phyloP scores from a whole-genome alignment of 2,888 invertebrate genomes.

The Tinea semifulvella region DNA sequence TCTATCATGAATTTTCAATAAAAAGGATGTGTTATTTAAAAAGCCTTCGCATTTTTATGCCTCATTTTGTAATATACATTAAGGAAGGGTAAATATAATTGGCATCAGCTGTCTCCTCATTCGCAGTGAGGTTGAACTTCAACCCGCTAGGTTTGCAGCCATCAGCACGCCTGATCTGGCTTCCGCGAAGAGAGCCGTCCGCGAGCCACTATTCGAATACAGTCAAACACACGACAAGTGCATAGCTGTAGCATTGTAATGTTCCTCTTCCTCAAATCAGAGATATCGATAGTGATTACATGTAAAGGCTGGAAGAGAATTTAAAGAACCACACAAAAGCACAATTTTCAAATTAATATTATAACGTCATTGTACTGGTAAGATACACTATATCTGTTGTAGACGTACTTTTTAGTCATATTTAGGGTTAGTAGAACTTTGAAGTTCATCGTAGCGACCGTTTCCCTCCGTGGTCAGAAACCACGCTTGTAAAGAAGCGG shows the following conservation, averaged over 20 bases:
- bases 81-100: constrained; percentile 21
- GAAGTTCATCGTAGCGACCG: too few relatives aligned
- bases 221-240: constrained; percentile 48
- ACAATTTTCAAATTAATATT: too few relatives aligned
- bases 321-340: too few relatives aligned
- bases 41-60: background rate
- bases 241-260: constrained; percentile 20
- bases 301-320: too few relatives aligned
- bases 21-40: constrained; percentile 37
- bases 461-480: too few relatives aligned
- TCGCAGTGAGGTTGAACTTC: constrained; percentile 26
- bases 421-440: too few relatives aligned
- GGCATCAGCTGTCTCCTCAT: background rate
- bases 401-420: too few relatives aligned
- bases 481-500: too few relatives aligned
- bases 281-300: background rate
- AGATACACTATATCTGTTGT: too few relatives aligned
- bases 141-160: constrained; percentile 37
- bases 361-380: too few relatives aligned
- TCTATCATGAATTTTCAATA: constrained; percentile 61
- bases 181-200: constrained; percentile 41
- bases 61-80: background rate
- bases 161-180: constrained; percentile 40
- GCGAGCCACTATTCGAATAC: constrained; percentile 34
- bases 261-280: constrained; percentile 6